These are phyloP conservation scores for Drosophila nikananu DNA, from an alignment of 1,140 invertebrate species.

Conservation along the genomic window DNA sequence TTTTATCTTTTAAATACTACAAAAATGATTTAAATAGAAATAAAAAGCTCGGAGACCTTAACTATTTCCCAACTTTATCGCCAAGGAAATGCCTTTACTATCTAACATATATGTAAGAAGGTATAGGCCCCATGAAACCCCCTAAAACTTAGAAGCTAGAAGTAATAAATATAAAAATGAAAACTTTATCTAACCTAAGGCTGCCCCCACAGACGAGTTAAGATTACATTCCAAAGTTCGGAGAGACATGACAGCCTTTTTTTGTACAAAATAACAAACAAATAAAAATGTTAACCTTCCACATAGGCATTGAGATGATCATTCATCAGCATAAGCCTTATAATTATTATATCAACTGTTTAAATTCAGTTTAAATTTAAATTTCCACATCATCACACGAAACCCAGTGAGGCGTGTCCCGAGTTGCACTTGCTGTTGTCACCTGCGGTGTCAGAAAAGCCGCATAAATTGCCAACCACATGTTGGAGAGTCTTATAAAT, in stretches of 20 bases:
- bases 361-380: constrained; percentile 49
- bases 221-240: constrained; percentile 16
- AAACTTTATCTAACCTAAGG: constrained; percentile 21
- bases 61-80: constrained; percentile 10
- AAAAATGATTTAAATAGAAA: background rate
- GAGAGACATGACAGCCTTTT: background rate
- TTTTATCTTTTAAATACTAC: background rate
- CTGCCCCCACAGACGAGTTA: background rate
- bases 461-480: constrained; percentile 39
- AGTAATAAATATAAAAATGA: constrained; percentile 7
- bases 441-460: constrained; percentile 29
- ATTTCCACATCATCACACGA: constrained; percentile 16
- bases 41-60: background rate
- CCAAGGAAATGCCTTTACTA: constrained; percentile 18
- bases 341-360: constrained; percentile 49
- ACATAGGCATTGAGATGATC: constrained; percentile 7
- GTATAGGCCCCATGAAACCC: background rate
- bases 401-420: constrained; percentile 38
- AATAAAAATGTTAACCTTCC: constrained; percentile 16
- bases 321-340: constrained; percentile 23
- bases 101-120: background rate
- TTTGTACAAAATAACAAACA: no score
- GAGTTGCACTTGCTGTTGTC: constrained; percentile 40
- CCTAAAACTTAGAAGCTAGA: background rate
- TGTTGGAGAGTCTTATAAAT: constrained; percentile 41